These are phyloP conservation scores for Ovis canadensis DNA, from an alignment of 2,113 vertebrate genomes.

Conservation along the genomic window DNA sequence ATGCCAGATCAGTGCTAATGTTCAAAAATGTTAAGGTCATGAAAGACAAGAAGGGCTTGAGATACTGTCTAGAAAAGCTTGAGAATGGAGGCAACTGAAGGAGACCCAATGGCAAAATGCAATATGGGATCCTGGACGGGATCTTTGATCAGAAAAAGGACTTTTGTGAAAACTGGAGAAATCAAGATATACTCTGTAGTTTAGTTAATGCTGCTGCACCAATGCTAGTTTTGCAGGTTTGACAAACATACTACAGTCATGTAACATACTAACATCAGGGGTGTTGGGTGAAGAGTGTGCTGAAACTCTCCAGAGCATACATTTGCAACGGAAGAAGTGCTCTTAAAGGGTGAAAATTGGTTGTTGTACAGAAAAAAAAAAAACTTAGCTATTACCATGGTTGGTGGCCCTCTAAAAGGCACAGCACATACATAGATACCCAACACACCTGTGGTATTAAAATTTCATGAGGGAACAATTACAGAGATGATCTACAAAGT, in stretches of 20 bases:
- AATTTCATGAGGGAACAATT: neutral
- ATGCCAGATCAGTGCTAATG: neutral
- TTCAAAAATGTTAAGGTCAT: neutral
- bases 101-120: neutral
- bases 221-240: neutral
- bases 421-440: neutral
- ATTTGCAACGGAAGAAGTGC: neutral
- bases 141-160: neutral
- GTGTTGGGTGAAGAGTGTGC: neutral
- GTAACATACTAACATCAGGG: neutral
- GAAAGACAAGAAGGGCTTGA: neutral
- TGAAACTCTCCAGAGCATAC: neutral
- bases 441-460: neutral
- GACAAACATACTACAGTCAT: neutral
- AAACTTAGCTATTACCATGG: neutral
- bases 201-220: neutral
- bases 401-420: neutral
- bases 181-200: neutral
- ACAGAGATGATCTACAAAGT: neutral
- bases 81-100: neutral
- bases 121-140: neutral
- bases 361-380: neutral
- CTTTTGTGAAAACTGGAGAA: neutral
- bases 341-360: neutral
- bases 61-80: neutral